phyloP scores from a whole-genome alignment of 1,140 invertebrate genomes.

The Pentalonia nigronervosa region DNA sequence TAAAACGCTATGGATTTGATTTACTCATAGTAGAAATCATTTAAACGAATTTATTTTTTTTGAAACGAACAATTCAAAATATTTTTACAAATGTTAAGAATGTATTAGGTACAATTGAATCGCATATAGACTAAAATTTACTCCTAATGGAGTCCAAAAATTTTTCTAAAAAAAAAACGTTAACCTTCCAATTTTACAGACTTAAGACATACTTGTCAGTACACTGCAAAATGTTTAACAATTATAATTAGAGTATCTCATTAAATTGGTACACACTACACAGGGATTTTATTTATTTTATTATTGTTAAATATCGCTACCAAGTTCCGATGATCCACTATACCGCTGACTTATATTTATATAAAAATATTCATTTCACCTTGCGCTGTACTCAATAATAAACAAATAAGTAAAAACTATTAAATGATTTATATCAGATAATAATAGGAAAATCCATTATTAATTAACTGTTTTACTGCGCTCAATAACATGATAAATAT shows the following conservation, averaged over 20 bases:
- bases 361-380: too few relatives aligned
- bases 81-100: not conserved
- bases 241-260: not conserved
- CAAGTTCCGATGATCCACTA: too few relatives aligned
- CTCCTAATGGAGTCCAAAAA: not conserved
- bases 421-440: too few relatives aligned
- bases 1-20: not conserved
- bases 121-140: not conserved
- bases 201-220: not conserved
- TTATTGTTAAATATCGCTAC: too few relatives aligned
- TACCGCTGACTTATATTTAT: too few relatives aligned
- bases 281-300: too few relatives aligned
- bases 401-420: too few relatives aligned
- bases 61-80: not conserved
- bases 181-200: not conserved
- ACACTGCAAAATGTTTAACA: not conserved
- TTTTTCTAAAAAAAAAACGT: not conserved
- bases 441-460: too few relatives aligned
- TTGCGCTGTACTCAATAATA: too few relatives aligned
- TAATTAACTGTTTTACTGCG: too few relatives aligned
- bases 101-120: not conserved
- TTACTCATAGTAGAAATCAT: not conserved
- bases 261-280: not conserved
- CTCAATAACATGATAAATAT: not conserved
- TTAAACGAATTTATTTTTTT: not conserved